These are phyloP conservation scores for Aphaenogaster floridana DNA, from an alignment of 1,140 invertebrate genomes.

Conservation along the genomic window DNA sequence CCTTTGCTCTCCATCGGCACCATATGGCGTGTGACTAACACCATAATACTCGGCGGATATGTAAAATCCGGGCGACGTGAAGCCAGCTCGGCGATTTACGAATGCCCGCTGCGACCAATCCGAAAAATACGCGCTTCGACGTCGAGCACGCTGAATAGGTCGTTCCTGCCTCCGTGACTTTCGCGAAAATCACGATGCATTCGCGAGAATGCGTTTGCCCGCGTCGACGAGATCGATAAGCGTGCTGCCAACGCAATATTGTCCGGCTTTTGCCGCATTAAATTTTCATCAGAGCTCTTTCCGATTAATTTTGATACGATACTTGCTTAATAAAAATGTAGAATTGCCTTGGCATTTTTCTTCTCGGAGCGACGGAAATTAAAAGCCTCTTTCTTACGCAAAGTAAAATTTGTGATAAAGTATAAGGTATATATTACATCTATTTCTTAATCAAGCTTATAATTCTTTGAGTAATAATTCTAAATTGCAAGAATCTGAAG, in stretches of 20 bases:
- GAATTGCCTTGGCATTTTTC: background rate
- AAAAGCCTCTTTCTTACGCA: background rate
- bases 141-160: slow-evolving; percentile 25
- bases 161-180: slow-evolving; percentile 1
- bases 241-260: background rate
- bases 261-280: slow-evolving; percentile 4
- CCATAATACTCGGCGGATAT: slow-evolving; percentile 63
- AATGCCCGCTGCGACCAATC: slow-evolving; percentile 26
- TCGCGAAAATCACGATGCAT: slow-evolving; percentile 23
- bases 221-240: slow-evolving; percentile 36
- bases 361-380: background rate
- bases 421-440: background rate
- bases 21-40: slow-evolving; percentile 77
- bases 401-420: background rate
- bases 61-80: slow-evolving; percentile 50
- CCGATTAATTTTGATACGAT: slow-evolving; percentile 8
- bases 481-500: background rate
- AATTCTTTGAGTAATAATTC: background rate
- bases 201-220: slow-evolving; percentile 7
- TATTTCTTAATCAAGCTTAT: background rate
- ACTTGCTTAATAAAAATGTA: background rate
- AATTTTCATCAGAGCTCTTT: slow-evolving; percentile 16
- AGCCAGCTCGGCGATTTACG: slow-evolving; percentile 7
- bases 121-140: slow-evolving; percentile 25
- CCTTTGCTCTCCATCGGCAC: slow-evolving; percentile 76